phyloP scores from a whole-genome alignment of 1,140 invertebrate species.

The Trichogramma pretiosum region DNA sequence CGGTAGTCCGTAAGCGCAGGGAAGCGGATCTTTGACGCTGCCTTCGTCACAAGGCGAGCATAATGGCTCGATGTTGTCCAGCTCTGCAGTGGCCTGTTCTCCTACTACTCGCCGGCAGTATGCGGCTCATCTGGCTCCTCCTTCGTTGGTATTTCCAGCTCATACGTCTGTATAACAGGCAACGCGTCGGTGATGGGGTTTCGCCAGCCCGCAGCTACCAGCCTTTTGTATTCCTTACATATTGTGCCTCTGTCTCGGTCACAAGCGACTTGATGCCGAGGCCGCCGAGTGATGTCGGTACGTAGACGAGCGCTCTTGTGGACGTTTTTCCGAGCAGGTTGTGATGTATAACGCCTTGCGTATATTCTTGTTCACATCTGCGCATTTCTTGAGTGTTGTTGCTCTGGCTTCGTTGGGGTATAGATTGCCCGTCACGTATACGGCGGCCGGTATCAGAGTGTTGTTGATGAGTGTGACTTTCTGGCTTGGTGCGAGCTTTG shows the following conservation, averaged over 20 bases:
- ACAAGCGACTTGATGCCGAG: too few species aligned
- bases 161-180: background rate
- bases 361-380: slow-evolving; percentile 17
- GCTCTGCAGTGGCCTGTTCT: background rate
- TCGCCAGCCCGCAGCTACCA: background rate
- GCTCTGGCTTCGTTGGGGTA: slow-evolving; percentile 1
- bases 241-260: background rate
- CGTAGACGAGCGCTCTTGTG: too few species aligned
- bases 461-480: slow-evolving; percentile 17
- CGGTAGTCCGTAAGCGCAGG: background rate
- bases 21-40: background rate
- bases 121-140: background rate
- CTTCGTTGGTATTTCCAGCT: background rate
- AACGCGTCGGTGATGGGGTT: background rate
- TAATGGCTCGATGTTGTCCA: background rate
- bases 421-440: slow-evolving; percentile 7
- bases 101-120: background rate
- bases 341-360: slow-evolving; percentile 5
- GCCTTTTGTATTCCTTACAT: background rate
- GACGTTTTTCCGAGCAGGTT: background rate
- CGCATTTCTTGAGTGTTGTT: slow-evolving; percentile 16
- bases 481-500: slow-evolving; percentile 18
- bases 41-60: background rate
- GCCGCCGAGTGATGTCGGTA: too few species aligned
- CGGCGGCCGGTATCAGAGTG: slow-evolving; percentile 18